phyloP scores from a whole-genome alignment of 1,140 invertebrate species.

The Ceratina japonica region DNA sequence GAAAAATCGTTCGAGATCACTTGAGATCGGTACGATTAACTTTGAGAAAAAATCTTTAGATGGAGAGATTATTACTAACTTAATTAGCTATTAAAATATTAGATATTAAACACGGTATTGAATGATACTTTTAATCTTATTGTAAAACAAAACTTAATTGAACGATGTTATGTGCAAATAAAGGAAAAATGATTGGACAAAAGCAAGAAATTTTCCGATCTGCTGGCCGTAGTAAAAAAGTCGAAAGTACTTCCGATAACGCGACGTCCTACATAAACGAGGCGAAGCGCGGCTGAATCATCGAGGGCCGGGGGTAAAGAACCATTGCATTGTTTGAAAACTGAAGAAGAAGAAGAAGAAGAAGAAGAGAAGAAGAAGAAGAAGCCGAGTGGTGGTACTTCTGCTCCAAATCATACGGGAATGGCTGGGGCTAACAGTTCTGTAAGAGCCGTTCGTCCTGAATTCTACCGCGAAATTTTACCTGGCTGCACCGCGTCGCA shows the following conservation, averaged over 20 bases:
- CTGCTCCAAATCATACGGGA: conserved; percentile 32
- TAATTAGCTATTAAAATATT: too few relatives aligned
- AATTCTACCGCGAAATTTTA: not conserved
- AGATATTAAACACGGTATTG: too few relatives aligned
- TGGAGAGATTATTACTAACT: too few relatives aligned
- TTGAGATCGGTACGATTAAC: too few relatives aligned
- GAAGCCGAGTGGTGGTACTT: not conserved
- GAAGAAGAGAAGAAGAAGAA: not conserved
- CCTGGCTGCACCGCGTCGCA: not conserved
- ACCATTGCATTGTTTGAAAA: conserved; percentile 33
- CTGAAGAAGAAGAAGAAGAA: not conserved
- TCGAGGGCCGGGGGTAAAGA: not conserved
- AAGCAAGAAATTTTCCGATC: not conserved
- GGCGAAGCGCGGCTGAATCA: conserved; percentile 20
- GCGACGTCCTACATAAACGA: not conserved
- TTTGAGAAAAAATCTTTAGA: too few relatives aligned
- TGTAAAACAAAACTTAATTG: too few relatives aligned
- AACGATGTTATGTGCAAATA: too few relatives aligned
- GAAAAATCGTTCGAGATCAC: too few relatives aligned
- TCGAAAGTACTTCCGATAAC: conserved; percentile 8
- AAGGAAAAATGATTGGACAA: not conserved
- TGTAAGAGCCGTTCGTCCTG: not conserved
- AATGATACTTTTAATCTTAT: too few relatives aligned
- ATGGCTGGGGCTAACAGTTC: conserved; percentile 17
- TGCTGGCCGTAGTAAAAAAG: not conserved